Evolutionary conservation across 1,140 invertebrate genomes (phyloP).

Genomic region (Charaxes varanes): DNA sequence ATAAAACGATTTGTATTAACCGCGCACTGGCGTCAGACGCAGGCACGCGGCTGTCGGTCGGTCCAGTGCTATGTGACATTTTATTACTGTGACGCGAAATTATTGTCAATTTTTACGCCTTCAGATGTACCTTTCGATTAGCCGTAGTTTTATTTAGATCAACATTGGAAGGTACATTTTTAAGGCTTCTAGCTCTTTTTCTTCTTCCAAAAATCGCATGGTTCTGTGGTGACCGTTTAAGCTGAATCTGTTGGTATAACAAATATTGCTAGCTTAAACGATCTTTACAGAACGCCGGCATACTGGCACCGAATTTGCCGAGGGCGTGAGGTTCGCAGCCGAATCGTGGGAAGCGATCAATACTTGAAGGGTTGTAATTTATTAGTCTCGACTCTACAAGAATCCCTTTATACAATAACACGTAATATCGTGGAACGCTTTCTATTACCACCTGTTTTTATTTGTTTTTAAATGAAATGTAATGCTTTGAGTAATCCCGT

Average conservation of each 20-base stretch:
- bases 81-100: slow-evolving; percentile 2
- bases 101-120: slow-evolving; percentile 2
- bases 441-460: slow-evolving; percentile 18
- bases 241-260: too few species aligned
- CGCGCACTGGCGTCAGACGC: slow-evolving; percentile 1
- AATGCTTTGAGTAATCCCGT: slow-evolving; percentile 42
- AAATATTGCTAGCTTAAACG: too few species aligned
- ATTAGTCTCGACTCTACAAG: too few species aligned
- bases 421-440: not conserved
- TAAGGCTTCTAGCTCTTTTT: not conserved
- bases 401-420: not conserved
- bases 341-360: too few species aligned
- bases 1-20: slow-evolving; percentile 8
- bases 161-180: slow-evolving; percentile 2
- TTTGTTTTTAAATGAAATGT: slow-evolving; percentile 27
- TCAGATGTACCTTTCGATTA: slow-evolving; percentile 1
- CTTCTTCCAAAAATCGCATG: too few species aligned
- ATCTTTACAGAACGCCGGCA: too few species aligned
- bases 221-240: too few species aligned
- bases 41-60: too few species aligned
- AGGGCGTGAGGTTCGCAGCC: too few species aligned
- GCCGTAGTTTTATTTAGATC: not conserved
- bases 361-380: too few species aligned
- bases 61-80: slow-evolving; percentile 4
- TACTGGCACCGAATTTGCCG: too few species aligned